Evolutionary conservation across 2,888 invertebrate species (phyloP).

Genomic region (Hypomecis punctinalis): DNA sequence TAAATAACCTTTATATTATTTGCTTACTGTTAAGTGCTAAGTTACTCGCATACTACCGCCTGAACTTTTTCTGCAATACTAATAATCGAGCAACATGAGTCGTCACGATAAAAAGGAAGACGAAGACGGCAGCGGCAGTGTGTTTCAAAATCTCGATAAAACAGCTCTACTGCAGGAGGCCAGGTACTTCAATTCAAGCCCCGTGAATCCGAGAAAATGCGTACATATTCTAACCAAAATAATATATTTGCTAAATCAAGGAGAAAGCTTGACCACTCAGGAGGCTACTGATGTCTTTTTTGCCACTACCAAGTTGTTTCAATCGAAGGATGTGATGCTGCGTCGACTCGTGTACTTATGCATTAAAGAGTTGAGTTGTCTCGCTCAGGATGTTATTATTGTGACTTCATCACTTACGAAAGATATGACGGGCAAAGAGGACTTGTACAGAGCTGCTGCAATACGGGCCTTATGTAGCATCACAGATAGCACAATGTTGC

Average conservation of each 20-base stretch:
- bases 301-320: slow-evolving; percentile 99
- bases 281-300: slow-evolving; percentile 99
- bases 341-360: slow-evolving; percentile 98
- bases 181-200: slow-evolving; percentile 98
- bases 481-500: slow-evolving; percentile 96
- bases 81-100: slow-evolving; percentile 31
- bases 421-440: slow-evolving; percentile 98
- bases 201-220: slow-evolving; percentile 98
- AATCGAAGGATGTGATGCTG: slow-evolving; percentile 97
- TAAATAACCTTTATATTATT: too few species aligned
- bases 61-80: not conserved
- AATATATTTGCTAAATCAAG: slow-evolving; percentile 97
- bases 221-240: slow-evolving; percentile 98
- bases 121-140: slow-evolving; percentile 95
- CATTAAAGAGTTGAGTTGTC: slow-evolving; percentile 96
- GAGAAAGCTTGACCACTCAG: slow-evolving; percentile 94
- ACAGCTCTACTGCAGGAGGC: slow-evolving; percentile 99
- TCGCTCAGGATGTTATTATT: slow-evolving; percentile 99
- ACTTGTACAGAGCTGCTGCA: slow-evolving; percentile 95
- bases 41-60: not conserved
- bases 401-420: slow-evolving; percentile 98
- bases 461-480: slow-evolving; percentile 98
- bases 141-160: slow-evolving; percentile 97
- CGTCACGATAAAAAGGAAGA: slow-evolving; percentile 96
- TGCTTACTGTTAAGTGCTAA: too few species aligned